A percentile compares a stretch with the other conserved stretches of the same genome.
Conservation (phyloP, 2,113 vertebrate species). For the Aspidoscelis tigris region DNA sequence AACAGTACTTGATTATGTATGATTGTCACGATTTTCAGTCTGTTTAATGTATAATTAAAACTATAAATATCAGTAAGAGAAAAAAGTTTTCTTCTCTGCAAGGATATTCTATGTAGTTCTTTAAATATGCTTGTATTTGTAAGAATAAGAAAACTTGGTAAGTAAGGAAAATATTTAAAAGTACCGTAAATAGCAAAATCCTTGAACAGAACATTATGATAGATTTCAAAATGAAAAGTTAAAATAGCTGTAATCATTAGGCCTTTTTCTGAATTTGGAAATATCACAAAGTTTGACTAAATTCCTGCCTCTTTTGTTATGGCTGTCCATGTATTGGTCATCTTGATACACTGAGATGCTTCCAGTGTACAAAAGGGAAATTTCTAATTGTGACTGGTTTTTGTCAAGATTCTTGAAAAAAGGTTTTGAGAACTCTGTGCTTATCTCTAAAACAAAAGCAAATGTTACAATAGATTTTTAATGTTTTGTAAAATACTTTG, state of each 20-base stretch:
- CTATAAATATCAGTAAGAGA: slow-evolving; percentile 40
- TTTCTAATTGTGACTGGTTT: background rate
- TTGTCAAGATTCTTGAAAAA: background rate
- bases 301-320: slow-evolving; percentile 16
- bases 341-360: background rate
- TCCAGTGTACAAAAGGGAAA: background rate
- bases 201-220: background rate
- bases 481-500: slow-evolving; percentile 11
- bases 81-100: slow-evolving; percentile 50
- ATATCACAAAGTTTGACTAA: slow-evolving; percentile 18
- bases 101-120: slow-evolving; percentile 56
- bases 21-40: slow-evolving; percentile 12
- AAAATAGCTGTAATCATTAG: background rate
- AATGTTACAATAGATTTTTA: slow-evolving; percentile 10
- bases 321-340: background rate
- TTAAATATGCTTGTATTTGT: slow-evolving; percentile 46
- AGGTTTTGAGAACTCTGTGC: background rate
- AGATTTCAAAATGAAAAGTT: background rate
- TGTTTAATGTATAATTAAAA: slow-evolving; percentile 30
- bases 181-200: slow-evolving; percentile 4
- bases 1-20: background rate
- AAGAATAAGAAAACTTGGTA: slow-evolving; percentile 21
- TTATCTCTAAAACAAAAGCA: background rate
- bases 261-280: slow-evolving; percentile 30
- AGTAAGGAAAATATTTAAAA: slow-evolving; percentile 20